A percentile compares a stretch with the other conserved stretches of the same genome.
Conservation (phyloP, 2,113 vertebrate species). For the Hucho hucho region DNA sequence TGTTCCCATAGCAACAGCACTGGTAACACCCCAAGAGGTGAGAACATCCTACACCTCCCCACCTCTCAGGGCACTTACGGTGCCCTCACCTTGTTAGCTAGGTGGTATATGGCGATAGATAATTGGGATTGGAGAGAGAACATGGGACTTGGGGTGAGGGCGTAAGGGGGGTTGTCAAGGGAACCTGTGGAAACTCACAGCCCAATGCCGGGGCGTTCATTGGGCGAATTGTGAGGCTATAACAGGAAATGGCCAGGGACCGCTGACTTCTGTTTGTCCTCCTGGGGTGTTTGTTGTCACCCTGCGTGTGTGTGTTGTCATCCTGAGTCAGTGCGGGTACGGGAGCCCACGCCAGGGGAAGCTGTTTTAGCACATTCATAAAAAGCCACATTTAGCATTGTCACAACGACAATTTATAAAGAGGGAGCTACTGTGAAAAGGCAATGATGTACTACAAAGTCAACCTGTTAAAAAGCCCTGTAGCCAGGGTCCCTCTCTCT, state of each 20-base stretch:
- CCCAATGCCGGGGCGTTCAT: constrained; percentile 37
- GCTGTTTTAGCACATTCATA: constrained; percentile 70
- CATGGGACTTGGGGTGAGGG: not conserved
- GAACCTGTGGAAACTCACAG: constrained; percentile 49
- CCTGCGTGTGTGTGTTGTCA: constrained; percentile 34
- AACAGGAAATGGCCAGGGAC: constrained; percentile 47
- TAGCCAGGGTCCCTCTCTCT: not conserved
- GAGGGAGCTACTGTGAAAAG: constrained; percentile 69
- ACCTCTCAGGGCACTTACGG: not conserved
- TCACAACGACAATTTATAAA: constrained; percentile 76
- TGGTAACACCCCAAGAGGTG: constrained; percentile 32
- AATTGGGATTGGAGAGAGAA: too few relatives aligned
- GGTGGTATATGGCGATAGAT: constrained; percentile 23
- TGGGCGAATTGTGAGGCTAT: constrained; percentile 27
- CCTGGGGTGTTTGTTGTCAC: constrained; percentile 20
- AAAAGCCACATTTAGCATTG: constrained; percentile 74
- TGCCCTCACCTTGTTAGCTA: constrained; percentile 44
- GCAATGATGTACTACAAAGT: constrained; percentile 69
- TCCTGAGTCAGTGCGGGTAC: constrained; percentile 27
- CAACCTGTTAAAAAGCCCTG: constrained; percentile 33
- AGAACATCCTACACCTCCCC: constrained; percentile 23
- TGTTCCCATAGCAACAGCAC: constrained; percentile 48
- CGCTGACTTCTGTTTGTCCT: constrained; percentile 39
- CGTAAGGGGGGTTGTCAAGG: constrained; percentile 1
- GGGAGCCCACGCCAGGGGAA: constrained; percentile 33